Conservation (phyloP, 2,113 vertebrate species). For the Percina caprodes region DNA sequence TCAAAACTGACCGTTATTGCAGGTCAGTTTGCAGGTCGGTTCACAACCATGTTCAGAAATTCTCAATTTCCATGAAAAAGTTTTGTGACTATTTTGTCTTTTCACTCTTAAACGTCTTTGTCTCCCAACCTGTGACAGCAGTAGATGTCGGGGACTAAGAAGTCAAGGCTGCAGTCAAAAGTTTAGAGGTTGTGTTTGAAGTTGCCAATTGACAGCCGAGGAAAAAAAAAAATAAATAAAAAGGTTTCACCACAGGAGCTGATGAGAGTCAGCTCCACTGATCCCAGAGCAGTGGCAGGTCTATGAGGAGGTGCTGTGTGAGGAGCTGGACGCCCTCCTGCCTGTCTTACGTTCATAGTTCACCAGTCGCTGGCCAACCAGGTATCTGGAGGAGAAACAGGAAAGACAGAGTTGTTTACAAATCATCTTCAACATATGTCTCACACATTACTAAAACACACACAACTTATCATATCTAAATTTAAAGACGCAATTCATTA, state of each 20-base stretch:
- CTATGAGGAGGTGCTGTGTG: slow-evolving; percentile 58
- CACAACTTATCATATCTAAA: no score
- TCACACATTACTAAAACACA: no score
- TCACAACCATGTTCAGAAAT: slow-evolving; percentile 12
- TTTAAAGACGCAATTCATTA: no score
- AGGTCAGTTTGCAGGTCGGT: neutral
- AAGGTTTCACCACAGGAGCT: slow-evolving; percentile 19
- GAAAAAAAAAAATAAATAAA: no score
- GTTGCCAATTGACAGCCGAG: neutral
- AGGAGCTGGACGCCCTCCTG: slow-evolving; percentile 66
- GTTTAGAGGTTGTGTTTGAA: slow-evolving; percentile 26
- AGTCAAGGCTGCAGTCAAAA: neutral
- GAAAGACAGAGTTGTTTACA: neutral
- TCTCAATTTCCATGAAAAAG: neutral
- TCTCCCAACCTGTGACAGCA: slow-evolving; percentile 13
- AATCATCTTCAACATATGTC: neutral
- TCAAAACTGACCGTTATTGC: neutral
- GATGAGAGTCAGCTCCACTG: slow-evolving; percentile 2
- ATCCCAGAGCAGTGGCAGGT: slow-evolving; percentile 13
- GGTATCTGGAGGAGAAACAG: slow-evolving; percentile 85
- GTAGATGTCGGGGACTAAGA: slow-evolving; percentile 11
- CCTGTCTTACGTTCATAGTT: slow-evolving; percentile 94
- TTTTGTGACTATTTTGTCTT: neutral
- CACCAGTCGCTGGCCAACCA: slow-evolving; percentile 96
- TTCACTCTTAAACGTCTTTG: slow-evolving; percentile 17